These are phyloP conservation scores for Cheilosia scutellata DNA, from an alignment of 2,888 invertebrate species.

Conservation along the genomic window DNA sequence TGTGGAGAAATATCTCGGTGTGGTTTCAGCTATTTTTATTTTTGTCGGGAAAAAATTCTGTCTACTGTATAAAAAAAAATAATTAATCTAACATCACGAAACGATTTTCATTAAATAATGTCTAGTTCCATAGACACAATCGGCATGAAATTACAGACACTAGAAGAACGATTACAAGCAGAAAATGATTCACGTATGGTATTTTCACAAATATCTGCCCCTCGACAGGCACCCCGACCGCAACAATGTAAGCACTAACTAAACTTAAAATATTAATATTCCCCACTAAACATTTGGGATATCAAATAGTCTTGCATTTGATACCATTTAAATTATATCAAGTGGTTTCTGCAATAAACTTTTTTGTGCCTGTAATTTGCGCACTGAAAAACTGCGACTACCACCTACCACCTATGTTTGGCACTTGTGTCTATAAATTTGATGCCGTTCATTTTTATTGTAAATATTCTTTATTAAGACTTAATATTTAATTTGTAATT, in stretches of 20 bases:
- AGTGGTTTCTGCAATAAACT: not conserved
- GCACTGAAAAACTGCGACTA: not conserved
- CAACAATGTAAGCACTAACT: slow-evolving; percentile 84
- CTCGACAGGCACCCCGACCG: slow-evolving; percentile 87
- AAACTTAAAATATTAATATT: slow-evolving; percentile 78
- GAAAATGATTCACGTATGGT: slow-evolving; percentile 84
- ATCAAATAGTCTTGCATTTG: not conserved
- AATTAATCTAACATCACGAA: slow-evolving; percentile 36
- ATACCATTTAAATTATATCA: not conserved
- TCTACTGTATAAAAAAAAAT: slow-evolving; percentile 51
- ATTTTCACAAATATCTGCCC: slow-evolving; percentile 82
- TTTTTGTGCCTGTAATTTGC: not conserved
- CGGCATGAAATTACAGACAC: slow-evolving; percentile 89
- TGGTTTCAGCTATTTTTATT: slow-evolving; percentile 67
- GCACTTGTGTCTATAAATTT: slow-evolving; percentile 18
- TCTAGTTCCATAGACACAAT: slow-evolving; percentile 89
- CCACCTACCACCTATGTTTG: not conserved
- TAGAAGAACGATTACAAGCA: slow-evolving; percentile 90
- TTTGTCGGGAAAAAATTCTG: slow-evolving; percentile 54
- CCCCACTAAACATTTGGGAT: slow-evolving; percentile 29
- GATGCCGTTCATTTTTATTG: not conserved
- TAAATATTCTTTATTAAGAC: not conserved
- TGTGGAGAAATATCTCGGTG: slow-evolving; percentile 65
- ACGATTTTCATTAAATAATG: slow-evolving; percentile 84
- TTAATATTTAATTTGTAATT: slow-evolving; percentile 4